A percentile compares a stretch with the other conserved stretches of the same genome.
Conservation (phyloP, 92 coral and sea anemone genomes). For the Siderastrea radians region DNA sequence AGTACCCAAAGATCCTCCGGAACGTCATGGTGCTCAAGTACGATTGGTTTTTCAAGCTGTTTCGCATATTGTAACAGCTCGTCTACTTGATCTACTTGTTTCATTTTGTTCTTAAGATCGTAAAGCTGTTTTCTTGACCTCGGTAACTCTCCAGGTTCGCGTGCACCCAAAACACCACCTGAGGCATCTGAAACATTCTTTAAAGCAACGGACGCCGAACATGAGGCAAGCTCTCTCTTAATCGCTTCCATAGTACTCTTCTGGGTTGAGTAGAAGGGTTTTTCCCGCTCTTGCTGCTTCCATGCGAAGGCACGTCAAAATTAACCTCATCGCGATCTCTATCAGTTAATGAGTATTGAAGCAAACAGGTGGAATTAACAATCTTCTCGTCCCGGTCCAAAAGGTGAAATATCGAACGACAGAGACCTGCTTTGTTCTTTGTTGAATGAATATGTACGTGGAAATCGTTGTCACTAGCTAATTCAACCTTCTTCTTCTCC, state of each 20-base stretch:
- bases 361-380: neutral
- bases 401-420: constrained; percentile 32
- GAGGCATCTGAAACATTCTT: constrained; percentile 25
- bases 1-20: constrained; percentile 31
- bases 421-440: constrained; percentile 16
- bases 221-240: neutral
- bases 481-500: neutral
- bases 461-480: neutral
- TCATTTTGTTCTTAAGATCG: neutral
- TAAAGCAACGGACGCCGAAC: neutral
- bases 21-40: constrained; percentile 14
- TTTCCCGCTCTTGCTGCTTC: constrained; percentile 22
- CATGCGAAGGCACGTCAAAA: constrained; percentile 26
- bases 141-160: constrained; percentile 42
- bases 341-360: constrained; percentile 41
- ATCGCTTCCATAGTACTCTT: constrained; percentile 60
- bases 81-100: neutral
- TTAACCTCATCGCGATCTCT: constrained; percentile 15
- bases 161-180: constrained; percentile 56
- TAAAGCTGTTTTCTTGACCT: neutral
- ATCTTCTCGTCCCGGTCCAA: neutral
- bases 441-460: constrained; percentile 38
- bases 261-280: constrained; percentile 63
- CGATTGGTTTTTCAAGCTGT: neutral
- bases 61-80: neutral